Conservation (phyloP, 2,797 vertebrate species). For the Melanotaenia pygmaea region DNA sequence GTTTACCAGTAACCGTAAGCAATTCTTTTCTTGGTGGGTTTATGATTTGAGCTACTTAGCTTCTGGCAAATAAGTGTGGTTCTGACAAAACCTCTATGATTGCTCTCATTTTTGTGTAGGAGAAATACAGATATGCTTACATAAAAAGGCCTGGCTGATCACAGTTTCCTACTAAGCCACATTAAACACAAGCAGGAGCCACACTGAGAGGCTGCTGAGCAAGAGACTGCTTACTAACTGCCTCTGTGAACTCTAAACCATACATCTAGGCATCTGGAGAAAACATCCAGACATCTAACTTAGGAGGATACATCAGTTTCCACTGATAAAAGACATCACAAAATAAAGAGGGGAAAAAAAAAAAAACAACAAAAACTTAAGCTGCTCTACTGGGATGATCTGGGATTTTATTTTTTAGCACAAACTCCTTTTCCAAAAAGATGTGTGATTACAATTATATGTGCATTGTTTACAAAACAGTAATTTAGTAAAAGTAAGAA, state of each 20-base stretch:
- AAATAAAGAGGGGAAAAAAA: not conserved
- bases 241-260: conserved; percentile 50
- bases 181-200: conserved; percentile 47
- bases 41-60: conserved; percentile 51
- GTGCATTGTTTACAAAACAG: not conserved
- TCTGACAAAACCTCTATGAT: conserved; percentile 57
- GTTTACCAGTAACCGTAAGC: conserved; percentile 69
- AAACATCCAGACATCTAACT: conserved; percentile 41
- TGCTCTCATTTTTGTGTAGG: conserved; percentile 23
- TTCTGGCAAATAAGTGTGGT: conserved; percentile 38
- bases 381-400: too few relatives aligned
- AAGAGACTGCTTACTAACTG: conserved; percentile 20
- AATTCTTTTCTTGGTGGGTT: conserved; percentile 47
- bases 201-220: conserved; percentile 36
- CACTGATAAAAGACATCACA: conserved; percentile 23
- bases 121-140: conserved; percentile 45
- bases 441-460: not conserved
- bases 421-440: not conserved
- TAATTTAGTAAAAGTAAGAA: not conserved
- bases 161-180: conserved; percentile 52
- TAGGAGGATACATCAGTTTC: conserved; percentile 12
- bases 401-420: too few relatives aligned
- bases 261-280: conserved; percentile 48
- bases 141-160: conserved; percentile 55
- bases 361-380: too few relatives aligned